Evolutionary conservation across 2,888 invertebrate genomes (phyloP).

Genomic region (Psylliodes chrysocephalus): DNA sequence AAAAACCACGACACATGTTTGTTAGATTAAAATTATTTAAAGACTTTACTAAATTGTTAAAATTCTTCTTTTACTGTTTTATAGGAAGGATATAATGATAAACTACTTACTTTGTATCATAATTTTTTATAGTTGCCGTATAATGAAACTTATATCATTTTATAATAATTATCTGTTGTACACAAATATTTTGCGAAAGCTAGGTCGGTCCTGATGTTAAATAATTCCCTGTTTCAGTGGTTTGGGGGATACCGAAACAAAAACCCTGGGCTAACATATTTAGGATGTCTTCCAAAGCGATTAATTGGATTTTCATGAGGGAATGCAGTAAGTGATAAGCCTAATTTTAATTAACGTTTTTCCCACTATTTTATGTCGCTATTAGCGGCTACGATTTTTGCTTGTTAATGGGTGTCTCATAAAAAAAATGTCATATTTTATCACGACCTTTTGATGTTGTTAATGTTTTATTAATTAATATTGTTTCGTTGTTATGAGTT

Average conservation of each 20-base stretch:
- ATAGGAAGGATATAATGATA: too few relatives aligned
- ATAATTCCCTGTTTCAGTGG: conserved; percentile 15
- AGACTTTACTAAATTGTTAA: too few relatives aligned
- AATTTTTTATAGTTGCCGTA: too few relatives aligned
- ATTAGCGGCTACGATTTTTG: conserved; percentile 8
- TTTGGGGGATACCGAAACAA: conserved; percentile 23
- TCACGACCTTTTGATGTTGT: background rate
- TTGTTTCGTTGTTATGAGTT: too few relatives aligned
- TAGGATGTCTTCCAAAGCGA: conserved; percentile 34
- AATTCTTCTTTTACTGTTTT: too few relatives aligned
- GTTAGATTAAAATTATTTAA: too few relatives aligned
- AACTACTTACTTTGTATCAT: too few relatives aligned
- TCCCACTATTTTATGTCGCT: conserved; percentile 21
- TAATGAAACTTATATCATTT: too few relatives aligned
- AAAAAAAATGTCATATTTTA: conserved; percentile 24
- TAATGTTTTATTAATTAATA: conserved; percentile 1
- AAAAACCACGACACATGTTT: too few relatives aligned
- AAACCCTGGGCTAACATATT: conserved; percentile 37
- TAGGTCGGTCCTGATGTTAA: background rate
- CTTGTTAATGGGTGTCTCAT: conserved; percentile 5
- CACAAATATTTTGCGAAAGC: too few relatives aligned
- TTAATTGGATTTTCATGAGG: conserved; percentile 38
- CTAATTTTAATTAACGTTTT: conserved; percentile 32
- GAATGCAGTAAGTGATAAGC: conserved; percentile 21
- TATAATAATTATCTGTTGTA: too few relatives aligned